Evolutionary conservation across 2,797 vertebrate genomes (phyloP).

Genomic region (Catostomus latipinnis): DNA sequence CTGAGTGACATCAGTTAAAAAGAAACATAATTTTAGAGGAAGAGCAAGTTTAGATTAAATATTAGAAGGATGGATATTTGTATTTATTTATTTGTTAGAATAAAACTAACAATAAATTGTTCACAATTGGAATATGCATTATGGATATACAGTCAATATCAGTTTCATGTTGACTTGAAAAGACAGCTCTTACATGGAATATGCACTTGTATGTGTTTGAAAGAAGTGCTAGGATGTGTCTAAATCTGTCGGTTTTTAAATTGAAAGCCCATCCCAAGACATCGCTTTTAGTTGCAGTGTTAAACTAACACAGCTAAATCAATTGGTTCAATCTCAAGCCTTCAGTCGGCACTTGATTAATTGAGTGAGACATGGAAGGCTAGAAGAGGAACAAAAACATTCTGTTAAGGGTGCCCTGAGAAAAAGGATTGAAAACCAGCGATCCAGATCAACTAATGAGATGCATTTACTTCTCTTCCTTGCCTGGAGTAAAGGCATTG

Average conservation of each 20-base stretch:
- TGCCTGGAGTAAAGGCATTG: constrained; percentile 22
- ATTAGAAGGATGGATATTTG: too few relatives aligned
- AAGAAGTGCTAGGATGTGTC: background rate
- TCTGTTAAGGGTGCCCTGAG: constrained; percentile 16
- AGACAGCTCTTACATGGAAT: background rate
- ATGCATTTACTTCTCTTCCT: constrained; percentile 46
- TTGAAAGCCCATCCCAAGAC: constrained; percentile 16
- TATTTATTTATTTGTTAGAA: background rate
- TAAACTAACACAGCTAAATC: constrained; percentile 48
- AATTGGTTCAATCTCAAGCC: constrained; percentile 42
- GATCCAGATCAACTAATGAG: constrained; percentile 45
- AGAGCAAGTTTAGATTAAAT: too few relatives aligned
- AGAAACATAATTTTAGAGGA: too few relatives aligned
- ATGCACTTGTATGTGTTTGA: background rate
- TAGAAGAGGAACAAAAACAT: constrained; percentile 29
- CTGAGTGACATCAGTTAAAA: background rate
- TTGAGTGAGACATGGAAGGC: constrained; percentile 30
- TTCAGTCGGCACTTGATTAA: constrained; percentile 42
- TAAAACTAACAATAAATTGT: background rate
- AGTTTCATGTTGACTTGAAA: background rate
- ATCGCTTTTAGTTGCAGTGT: constrained; percentile 22
- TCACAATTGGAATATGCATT: background rate
- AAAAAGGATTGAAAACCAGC: constrained; percentile 35
- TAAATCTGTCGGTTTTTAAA: constrained; percentile 19
- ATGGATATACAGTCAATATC: background rate